Base-by-base conservation (phyloP, 2,797 vertebrate species). In the Apodemus agrarius region DNA sequence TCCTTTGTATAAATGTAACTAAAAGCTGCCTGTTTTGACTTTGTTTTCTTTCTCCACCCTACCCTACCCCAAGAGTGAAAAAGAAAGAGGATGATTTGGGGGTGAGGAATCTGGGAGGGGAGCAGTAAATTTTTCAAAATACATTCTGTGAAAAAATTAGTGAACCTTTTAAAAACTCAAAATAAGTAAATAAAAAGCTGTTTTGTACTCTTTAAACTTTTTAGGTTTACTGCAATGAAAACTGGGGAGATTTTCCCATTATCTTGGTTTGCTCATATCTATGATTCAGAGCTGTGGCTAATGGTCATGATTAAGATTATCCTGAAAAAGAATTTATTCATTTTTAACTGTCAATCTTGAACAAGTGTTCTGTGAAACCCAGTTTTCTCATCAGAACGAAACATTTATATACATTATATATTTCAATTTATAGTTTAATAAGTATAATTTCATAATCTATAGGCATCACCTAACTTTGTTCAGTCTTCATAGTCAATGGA, bases 1-100 rank as follows among this genome's bases (percentile, higher is more conserved):
- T 93, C 6, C 59, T 95, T 24, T 72, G 91, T n/a, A 74, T 61
- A 93, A 76, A 87, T 52, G 75, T 90, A 90, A 74, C 52, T 74
- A 76, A 95, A 72, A n/a, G 0, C 3, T 86, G 7, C 13, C 31
- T 52, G 34, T 24, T n/a, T 67, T 69, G 6, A n/a, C 67, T n/a
- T 52, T 86, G 63, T 26, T 61, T n/a, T 52, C 43, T 85, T 67
- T 69, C 31, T 21, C 22, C 22, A 52, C 59, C 22, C 22, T 2
- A 10, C 59, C 59, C 59, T 9, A 8, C 34, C 57, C 16, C 29
- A 49, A 49, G 43, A 85, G 24, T 43, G 40, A 75, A 24, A 9
- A 46, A 86, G 31, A 26, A 49, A 26, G 21, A 49, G 31, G 69
- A 13, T n/a, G 19, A n/a, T 7, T 46, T 85, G 11, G 43, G 19